Evolutionary conservation across 2,797 vertebrate species (phyloP).

Genomic region (Holocentrus rufus): DNA sequence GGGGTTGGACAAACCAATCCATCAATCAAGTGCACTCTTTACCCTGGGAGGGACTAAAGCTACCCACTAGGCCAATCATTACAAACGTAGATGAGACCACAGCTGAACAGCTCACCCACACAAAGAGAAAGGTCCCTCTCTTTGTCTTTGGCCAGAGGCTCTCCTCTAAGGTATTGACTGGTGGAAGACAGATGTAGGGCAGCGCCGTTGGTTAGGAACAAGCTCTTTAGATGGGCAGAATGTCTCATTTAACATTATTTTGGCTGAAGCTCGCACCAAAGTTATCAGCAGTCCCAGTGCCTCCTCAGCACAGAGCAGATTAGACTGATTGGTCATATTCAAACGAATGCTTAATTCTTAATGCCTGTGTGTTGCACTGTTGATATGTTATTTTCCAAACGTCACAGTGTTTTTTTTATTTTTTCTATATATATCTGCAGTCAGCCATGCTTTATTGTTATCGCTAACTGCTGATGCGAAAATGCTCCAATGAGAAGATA

Average conservation of each 20-base stretch:
- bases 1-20: constrained; percentile 72
- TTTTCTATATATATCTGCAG: constrained; percentile 19
- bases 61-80: constrained; percentile 74
- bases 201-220: constrained; percentile 42
- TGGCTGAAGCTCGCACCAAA: constrained; percentile 16
- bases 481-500: constrained; percentile 16
- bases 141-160: constrained; percentile 77
- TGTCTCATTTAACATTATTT: neutral
- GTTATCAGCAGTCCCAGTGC: constrained; percentile 21
- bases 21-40: constrained; percentile 74
- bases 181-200: constrained; percentile 67
- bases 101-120: constrained; percentile 74
- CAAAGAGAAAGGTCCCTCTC: constrained; percentile 77
- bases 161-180: constrained; percentile 60
- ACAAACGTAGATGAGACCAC: constrained; percentile 71
- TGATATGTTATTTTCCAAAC: neutral
- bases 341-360: constrained; percentile 4
- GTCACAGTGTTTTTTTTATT: constrained; percentile 1
- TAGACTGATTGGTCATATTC: constrained; percentile 30
- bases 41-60: constrained; percentile 74
- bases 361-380: constrained; percentile 24
- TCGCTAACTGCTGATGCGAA: constrained; percentile 42
- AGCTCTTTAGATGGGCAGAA: constrained; percentile 12
- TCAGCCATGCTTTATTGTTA: constrained; percentile 36
- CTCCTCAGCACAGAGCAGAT: constrained; percentile 12